Evolutionary conservation across 1,140 invertebrate genomes (phyloP).

Genomic region (Brachionus paranguensis): DNA sequence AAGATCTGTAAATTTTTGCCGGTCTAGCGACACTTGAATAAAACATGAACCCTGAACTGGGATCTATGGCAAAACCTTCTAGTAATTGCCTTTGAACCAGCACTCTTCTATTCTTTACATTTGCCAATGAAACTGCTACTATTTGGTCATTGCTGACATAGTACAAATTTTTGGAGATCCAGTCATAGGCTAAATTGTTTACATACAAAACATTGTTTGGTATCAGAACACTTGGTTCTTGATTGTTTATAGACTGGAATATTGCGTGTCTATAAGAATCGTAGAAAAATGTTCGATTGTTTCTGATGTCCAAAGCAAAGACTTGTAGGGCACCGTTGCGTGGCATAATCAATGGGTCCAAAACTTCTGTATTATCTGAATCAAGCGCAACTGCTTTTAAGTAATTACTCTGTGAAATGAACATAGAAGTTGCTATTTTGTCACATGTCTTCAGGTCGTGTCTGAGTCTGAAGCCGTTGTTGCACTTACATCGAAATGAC

Average conservation of each 20-base stretch:
- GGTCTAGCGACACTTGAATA: conserved; percentile 82
- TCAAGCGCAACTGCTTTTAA: neutral
- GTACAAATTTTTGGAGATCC: conserved; percentile 92
- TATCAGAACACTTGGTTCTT: neutral
- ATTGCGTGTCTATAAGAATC: neutral
- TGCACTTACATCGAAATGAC: conserved; percentile 16
- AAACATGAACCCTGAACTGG: conserved; percentile 68
- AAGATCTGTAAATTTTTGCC: conserved; percentile 67
- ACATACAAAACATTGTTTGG: neutral
- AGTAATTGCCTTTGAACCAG: conserved; percentile 58
- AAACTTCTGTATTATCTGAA: neutral
- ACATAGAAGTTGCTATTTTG: neutral
- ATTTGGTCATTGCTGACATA: conserved; percentile 93
- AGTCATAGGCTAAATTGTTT: conserved; percentile 74
- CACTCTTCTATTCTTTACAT: conserved; percentile 43
- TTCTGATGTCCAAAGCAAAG: neutral
- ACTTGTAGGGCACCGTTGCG: neutral
- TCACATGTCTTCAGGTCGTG: conserved; percentile 26
- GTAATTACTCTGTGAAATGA: neutral
- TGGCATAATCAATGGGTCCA: neutral
- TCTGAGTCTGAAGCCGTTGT: neutral
- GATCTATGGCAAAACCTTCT: conserved; percentile 88
- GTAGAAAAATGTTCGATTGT: neutral
- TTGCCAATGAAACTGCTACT: conserved; percentile 69
- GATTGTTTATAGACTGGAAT: neutral